These are phyloP conservation scores for Tragelaphus scriptus DNA, from an alignment of 2,113 vertebrate genomes.

Conservation along the genomic window DNA sequence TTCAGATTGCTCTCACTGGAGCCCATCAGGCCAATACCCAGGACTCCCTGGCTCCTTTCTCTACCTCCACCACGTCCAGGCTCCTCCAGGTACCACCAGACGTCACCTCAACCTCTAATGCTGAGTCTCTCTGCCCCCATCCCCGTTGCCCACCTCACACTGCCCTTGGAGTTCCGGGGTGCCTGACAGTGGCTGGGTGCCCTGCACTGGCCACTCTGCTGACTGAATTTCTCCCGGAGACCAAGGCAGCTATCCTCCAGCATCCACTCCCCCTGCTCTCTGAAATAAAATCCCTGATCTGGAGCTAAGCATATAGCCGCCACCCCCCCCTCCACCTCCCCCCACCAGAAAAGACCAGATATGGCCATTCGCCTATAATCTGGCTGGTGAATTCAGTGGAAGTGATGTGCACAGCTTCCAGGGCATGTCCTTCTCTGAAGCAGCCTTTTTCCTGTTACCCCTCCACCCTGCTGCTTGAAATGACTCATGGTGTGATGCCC, in stretches of 20 bases:
- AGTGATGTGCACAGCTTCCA: background rate
- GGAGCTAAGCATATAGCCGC: background rate
- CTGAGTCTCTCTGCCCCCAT: background rate
- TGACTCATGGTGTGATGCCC: accelerated
- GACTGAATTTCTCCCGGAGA: background rate
- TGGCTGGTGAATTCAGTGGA: background rate
- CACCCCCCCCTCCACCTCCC: accelerated
- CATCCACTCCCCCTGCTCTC: background rate
- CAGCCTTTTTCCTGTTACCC: background rate
- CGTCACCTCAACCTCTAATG: background rate
- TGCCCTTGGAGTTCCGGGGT: background rate
- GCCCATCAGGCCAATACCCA: background rate
- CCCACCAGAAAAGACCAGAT: background rate
- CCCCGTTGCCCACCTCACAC: background rate
- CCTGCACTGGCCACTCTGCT: background rate
- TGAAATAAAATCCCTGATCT: background rate
- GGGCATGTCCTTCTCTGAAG: background rate
- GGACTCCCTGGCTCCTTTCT: background rate
- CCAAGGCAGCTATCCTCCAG: background rate
- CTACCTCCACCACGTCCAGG: background rate
- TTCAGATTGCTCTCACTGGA: background rate
- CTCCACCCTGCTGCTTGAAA: background rate
- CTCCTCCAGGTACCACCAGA: background rate
- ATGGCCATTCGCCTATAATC: background rate
- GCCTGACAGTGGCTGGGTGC: accelerated